phyloP scores from a whole-genome alignment of 2,113 vertebrate genomes.

The Pachycephala philippinensis region DNA sequence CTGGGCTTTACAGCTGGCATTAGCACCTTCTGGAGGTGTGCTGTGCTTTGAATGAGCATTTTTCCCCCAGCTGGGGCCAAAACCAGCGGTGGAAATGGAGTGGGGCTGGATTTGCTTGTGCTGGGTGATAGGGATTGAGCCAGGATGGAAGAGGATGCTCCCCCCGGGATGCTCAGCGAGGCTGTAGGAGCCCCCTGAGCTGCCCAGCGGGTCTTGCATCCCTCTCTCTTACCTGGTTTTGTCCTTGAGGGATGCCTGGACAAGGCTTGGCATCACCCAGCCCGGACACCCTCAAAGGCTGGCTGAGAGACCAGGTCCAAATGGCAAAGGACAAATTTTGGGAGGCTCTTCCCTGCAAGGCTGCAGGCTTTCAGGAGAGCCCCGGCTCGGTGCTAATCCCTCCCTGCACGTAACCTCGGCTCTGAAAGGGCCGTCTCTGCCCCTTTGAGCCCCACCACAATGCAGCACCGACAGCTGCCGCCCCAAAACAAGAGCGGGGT shows the following conservation, averaged over 20 bases:
- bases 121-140: neutral
- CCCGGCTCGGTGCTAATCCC: neutral
- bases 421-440: neutral
- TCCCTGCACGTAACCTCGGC: rapidly evolving
- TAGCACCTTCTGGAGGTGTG: neutral
- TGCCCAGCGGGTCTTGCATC: neutral
- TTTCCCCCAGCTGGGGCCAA: neutral
- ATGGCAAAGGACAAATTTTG: neutral
- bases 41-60: neutral
- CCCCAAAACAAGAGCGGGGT: neutral
- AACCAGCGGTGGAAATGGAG: neutral
- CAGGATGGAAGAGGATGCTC: neutral
- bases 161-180: rapidly evolving
- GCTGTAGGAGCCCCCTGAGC: neutral
- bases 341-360: neutral
- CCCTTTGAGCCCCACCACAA: neutral
- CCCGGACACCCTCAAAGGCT: rapidly evolving
- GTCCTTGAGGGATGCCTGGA: neutral
- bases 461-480: neutral
- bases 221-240: neutral
- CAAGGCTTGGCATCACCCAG: neutral
- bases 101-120: neutral
- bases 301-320: neutral
- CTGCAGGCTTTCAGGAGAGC: neutral
- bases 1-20: neutral